Percentiles rank a stretch among this genome's conserved stretches.
phyloP scores from a whole-genome alignment of 35 echinoderm and acorn worm species.

The Hemicentrotus pulcherrimus region DNA sequence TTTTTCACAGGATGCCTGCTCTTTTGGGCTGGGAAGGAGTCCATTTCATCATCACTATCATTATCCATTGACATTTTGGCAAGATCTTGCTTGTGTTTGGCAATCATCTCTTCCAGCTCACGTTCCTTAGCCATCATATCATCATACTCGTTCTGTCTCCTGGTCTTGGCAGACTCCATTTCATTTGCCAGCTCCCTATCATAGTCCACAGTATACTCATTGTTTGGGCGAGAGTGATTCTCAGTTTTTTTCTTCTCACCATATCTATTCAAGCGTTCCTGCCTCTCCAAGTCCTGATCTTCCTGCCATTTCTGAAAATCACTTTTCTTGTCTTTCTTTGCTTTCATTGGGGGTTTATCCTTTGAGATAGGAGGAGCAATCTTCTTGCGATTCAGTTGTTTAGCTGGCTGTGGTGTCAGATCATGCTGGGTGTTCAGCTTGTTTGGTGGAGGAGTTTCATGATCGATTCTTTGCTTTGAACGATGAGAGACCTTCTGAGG shows the following conservation, averaged over 20 bases:
- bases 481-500: constrained; percentile 22
- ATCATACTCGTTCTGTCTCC: constrained; percentile 65
- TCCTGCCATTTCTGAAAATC: constrained; percentile 97
- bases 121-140: constrained; percentile 69
- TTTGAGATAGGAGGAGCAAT: constrained; percentile 2
- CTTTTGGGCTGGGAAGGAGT: background rate
- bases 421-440: background rate
- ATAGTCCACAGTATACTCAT: constrained; percentile 41
- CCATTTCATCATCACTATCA: constrained; percentile 48
- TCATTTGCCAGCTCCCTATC: constrained; percentile 54
- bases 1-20: background rate
- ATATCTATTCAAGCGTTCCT: constrained; percentile 67
- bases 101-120: constrained; percentile 74
- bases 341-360: constrained; percentile 25
- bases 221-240: background rate
- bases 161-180: constrained; percentile 40
- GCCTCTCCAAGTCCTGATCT: constrained; percentile 80
- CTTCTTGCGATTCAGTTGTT: constrained; percentile 17
- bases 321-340: constrained; percentile 52
- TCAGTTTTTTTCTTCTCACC: background rate
- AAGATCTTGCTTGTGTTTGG: constrained; percentile 70
- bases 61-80: constrained; percentile 34
- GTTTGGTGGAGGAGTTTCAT: background rate
- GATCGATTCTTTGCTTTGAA: constrained; percentile 28
- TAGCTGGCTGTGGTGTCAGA: background rate